A percentile compares a stretch with the other conserved stretches of the same genome.
Conservation (phyloP, 2,888 invertebrate species). For the Oeneis ivallda region DNA sequence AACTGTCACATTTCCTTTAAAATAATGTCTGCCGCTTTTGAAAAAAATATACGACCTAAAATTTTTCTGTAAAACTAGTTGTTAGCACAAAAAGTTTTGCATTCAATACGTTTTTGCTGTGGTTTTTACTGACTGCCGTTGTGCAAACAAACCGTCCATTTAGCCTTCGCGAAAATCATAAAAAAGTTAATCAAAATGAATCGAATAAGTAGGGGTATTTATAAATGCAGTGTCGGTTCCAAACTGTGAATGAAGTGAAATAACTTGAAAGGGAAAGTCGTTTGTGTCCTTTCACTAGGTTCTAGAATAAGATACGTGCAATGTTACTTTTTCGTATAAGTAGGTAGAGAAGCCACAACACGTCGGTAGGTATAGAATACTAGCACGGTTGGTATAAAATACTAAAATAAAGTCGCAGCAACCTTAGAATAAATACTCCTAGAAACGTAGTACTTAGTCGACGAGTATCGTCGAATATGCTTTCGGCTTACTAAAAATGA, state of each 20-base stretch:
- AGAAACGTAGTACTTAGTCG: too few relatives aligned
- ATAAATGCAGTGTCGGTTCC: slow-evolving; percentile 9
- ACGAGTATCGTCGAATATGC: too few relatives aligned
- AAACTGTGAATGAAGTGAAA: slow-evolving; percentile 2
- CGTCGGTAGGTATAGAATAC: too few relatives aligned
- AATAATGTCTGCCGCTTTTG: slow-evolving; percentile 14
- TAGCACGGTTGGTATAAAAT: too few relatives aligned
- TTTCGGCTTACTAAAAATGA: too few relatives aligned
- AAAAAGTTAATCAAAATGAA: slow-evolving; percentile 13
- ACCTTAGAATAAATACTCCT: too few relatives aligned
- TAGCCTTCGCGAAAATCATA: slow-evolving; percentile 19
- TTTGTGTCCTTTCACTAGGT: too few relatives aligned
- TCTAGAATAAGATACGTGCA: too few relatives aligned
- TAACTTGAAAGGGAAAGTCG: background rate
- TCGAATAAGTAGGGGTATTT: background rate
- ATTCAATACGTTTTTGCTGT: slow-evolving; percentile 17
- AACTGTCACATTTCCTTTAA: slow-evolving; percentile 13
- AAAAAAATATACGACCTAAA: slow-evolving; percentile 21
- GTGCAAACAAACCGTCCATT: slow-evolving; percentile 14
- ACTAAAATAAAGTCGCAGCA: too few relatives aligned
- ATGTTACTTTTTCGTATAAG: too few relatives aligned
- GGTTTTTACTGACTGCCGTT: slow-evolving; percentile 13
- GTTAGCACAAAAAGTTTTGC: slow-evolving; percentile 22
- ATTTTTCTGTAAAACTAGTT: slow-evolving; percentile 23
- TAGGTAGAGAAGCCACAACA: too few relatives aligned